Percentiles rank a stretch among this genome's conserved stretches.
phyloP scores from a whole-genome alignment of 2,113 vertebrate genomes.

The Eudyptes chrysolophus region DNA sequence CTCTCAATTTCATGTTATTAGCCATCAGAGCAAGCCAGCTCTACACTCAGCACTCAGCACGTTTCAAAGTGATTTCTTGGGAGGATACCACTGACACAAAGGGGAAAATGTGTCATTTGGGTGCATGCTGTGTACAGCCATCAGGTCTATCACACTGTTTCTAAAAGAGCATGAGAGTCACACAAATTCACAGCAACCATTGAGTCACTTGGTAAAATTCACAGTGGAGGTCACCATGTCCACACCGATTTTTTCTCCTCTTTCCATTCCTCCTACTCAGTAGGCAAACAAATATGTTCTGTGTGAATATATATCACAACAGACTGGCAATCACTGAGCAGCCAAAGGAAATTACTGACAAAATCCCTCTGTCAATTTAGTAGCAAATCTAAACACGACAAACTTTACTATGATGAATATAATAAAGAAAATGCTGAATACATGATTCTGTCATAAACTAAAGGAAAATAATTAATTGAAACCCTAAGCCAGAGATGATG shows the following conservation, averaged over 20 bases:
- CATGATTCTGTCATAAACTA: not conserved
- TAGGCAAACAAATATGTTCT: constrained; percentile 40
- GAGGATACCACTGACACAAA: not conserved
- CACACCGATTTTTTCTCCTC: not conserved
- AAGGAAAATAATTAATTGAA: not conserved
- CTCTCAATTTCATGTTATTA: not conserved
- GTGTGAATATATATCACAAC: constrained; percentile 46
- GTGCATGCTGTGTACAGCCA: not conserved
- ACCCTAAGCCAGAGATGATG: not conserved
- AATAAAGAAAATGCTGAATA: not conserved
- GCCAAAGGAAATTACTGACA: constrained; percentile 57
- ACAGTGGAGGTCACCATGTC: constrained; percentile 13
- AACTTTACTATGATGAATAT: not conserved
- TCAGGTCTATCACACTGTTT: not conserved
- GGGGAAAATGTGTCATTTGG: not conserved
- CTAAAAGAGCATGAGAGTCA: not conserved
- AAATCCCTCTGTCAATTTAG: constrained; percentile 53
- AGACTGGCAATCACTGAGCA: constrained; percentile 44
- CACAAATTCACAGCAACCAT: constrained; percentile 41
- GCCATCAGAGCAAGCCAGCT: not conserved
- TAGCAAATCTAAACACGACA: not conserved
- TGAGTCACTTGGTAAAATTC: constrained; percentile 28
- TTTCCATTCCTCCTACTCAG: constrained; percentile 39
- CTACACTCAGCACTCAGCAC: not conserved
- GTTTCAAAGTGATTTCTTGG: not conserved